A percentile compares a stretch with the other conserved stretches of the same genome.
Evolutionary conservation across 2,797 vertebrate genomes (phyloP).

Genomic region (Epinephelus malabaricus): DNA sequence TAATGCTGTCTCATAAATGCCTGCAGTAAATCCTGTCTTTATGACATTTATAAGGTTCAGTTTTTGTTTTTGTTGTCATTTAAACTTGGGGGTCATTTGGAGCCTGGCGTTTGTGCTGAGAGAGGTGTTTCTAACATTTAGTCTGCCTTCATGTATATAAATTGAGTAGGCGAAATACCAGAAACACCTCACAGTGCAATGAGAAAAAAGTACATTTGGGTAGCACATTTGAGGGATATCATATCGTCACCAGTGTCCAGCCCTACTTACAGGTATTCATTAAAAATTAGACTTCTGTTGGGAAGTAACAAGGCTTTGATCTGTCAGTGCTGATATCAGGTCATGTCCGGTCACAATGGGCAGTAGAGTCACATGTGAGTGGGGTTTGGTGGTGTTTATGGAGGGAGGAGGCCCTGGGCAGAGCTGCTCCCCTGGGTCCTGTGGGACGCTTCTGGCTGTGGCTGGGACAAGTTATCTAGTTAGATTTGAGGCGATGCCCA

Average conservation of each 20-base stretch:
- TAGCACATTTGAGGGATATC: neutral
- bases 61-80: no score
- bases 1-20: no score
- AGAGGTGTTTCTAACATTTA: neutral
- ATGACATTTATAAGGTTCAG: no score
- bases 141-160: neutral
- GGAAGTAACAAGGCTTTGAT: neutral
- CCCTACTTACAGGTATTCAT: neutral
- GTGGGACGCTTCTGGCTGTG: slow-evolving; percentile 43
- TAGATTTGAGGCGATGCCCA: slow-evolving; percentile 74
- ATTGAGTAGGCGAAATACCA: neutral
- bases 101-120: no score
- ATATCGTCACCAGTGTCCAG: neutral
- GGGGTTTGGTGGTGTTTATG: slow-evolving; percentile 52
- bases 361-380: neutral
- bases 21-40: no score
- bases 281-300: neutral
- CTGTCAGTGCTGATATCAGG: neutral
- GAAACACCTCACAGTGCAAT: neutral
- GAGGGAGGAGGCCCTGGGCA: slow-evolving; percentile 63
- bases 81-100: no score
- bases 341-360: slow-evolving; percentile 9
- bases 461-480: slow-evolving; percentile 71
- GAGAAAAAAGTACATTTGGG: neutral
- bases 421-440: slow-evolving; percentile 41